Evolutionary conservation across 2,888 invertebrate species (phyloP).

Genomic region (Rhodophaea formosa): DNA sequence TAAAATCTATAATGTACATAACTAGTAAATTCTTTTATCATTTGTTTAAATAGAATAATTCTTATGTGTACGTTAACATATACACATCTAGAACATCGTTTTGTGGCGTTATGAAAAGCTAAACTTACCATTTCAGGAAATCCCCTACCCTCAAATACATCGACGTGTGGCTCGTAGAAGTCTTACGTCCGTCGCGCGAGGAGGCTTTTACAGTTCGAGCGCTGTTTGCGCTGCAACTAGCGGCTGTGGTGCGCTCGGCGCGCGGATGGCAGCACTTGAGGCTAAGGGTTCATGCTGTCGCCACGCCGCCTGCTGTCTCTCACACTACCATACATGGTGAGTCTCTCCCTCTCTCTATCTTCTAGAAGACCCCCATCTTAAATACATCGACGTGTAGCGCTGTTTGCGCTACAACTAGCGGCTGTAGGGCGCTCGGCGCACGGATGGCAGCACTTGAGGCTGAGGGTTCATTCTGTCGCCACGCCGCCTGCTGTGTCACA

Average conservation of each 20-base stretch:
- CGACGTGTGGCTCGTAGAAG: constrained; percentile 98
- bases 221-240: constrained; percentile 97
- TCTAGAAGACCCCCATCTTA: constrained; percentile 31
- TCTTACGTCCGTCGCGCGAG: constrained; percentile 88
- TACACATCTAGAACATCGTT: too few species aligned
- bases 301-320: constrained; percentile 42
- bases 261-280: constrained; percentile 92
- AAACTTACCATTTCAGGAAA: constrained; percentile 57
- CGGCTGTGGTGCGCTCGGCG: constrained; percentile 96
- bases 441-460: constrained; percentile 91
- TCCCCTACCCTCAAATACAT: constrained; percentile 87
- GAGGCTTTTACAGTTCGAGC: constrained; percentile 94
- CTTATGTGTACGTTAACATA: too few species aligned
- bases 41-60: too few species aligned
- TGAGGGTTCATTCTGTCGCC: constrained; percentile 92
- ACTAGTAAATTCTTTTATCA: too few species aligned
- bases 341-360: not conserved
- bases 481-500: constrained; percentile 38
- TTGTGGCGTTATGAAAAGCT: too few species aligned
- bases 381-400: constrained; percentile 96
- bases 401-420: constrained; percentile 98
- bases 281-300: constrained; percentile 92
- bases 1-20: too few species aligned
- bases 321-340: constrained; percentile 38
- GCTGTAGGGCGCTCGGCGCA: constrained; percentile 97